Base-by-base conservation (phyloP, 1,140 invertebrate genomes). In the fruit fly (Drosophila melanogaster) region DNA sequence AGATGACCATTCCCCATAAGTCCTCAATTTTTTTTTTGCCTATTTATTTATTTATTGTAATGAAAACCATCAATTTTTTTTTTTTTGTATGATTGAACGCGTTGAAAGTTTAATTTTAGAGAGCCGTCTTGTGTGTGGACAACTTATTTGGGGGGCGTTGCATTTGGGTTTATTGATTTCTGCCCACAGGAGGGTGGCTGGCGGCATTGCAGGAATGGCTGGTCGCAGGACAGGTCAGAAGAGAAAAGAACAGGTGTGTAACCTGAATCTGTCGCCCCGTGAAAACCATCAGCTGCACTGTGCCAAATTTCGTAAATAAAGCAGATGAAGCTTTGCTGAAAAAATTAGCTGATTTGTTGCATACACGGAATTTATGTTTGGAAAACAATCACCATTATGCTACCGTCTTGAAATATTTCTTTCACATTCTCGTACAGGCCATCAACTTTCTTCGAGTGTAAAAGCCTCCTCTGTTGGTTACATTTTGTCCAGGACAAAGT, bases 41-140 rank as follows among this genome's bases (percentile, higher is more conserved):
- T 70, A 85, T 72, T 81, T 85, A 86, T 83, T 86, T 86, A 75
- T 78, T 76, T 81, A 81, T 86, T 81, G 50, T 78, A 59, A 67
- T 61, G 46, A 17, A 0, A 35, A 15, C 26, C 30, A 49, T 26
- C 8, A 44, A 11, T 15, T 15, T 17, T 17, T 38, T 17, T 38
- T 59, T 72, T 76, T 74, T 53, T 79, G 47, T 50, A 33, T 19
- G 24, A 59, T 59, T 22, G 37, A 62, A 50, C 24, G 4, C 8
- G 30, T 60, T 60, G 67, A 60, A 59, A 55, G n/a, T 44, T 58
- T 49, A n/a, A 35, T 17, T 50, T 50, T 24, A 17, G 15, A 50
- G 61, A 38, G 22, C 44, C 55, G 41, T 37, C 38, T 46, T 11
- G 44, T 15, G 50, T 35, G 43, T 37, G 37, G 56, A 59, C 22